phyloP scores from a whole-genome alignment of 2,797 vertebrate species.

The Argyrosomus regius region DNA sequence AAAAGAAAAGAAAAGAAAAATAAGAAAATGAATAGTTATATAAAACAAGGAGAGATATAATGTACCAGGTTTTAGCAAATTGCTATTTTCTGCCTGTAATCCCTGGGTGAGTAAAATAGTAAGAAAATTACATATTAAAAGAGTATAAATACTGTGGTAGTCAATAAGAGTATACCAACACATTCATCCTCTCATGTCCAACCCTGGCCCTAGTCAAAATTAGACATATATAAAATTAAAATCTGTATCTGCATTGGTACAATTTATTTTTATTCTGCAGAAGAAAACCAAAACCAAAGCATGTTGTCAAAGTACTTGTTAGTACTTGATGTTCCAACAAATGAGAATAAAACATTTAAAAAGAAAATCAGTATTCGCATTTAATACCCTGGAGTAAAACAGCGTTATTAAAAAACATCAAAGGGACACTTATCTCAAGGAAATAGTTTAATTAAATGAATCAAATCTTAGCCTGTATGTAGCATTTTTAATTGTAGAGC shows the following conservation, averaged over 20 bases:
- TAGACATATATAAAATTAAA: too few relatives aligned
- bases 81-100: background rate
- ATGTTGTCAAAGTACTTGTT: background rate
- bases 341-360: background rate
- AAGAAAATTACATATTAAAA: too few relatives aligned
- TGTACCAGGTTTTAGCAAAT: too few relatives aligned
- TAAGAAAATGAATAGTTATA: too few relatives aligned
- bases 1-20: background rate
- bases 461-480: background rate
- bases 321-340: background rate
- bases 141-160: too few relatives aligned
- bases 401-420: background rate
- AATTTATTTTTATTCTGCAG: background rate
- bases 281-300: background rate
- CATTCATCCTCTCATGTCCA: too few relatives aligned
- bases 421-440: background rate
- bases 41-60: too few relatives aligned
- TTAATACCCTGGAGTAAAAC: background rate
- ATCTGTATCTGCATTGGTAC: too few relatives aligned
- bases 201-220: too few relatives aligned
- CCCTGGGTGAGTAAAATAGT: too few relatives aligned
- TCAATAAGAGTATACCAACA: too few relatives aligned
- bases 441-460: background rate
- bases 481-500: too few relatives aligned
- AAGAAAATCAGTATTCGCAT: background rate